Base-by-base conservation (phyloP, 2,113 vertebrate genomes). In the Upupa epops region DNA sequence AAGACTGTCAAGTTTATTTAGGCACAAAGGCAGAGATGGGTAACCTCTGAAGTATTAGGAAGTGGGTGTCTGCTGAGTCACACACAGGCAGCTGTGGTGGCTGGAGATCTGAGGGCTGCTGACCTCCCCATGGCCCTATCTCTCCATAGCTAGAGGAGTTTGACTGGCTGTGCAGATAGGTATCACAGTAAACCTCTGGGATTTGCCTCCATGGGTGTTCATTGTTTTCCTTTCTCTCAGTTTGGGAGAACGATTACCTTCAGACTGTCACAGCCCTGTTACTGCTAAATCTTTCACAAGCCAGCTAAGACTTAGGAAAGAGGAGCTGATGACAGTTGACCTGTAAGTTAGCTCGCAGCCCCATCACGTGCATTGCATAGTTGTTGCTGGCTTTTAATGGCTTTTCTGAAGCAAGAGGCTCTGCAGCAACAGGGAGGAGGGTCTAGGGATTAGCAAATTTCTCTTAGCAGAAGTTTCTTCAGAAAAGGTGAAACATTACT, bases 401-500 rank as follows among this genome's bases (percentile, higher is more conserved):
- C 8, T 32, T 70, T 93, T 92, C 59, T 90, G n/a, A 32, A 72
- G 18, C 24, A 8, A 45, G 52, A 92, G 13, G 25, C 91, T 90
- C 60, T 89, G 55, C 3, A 6, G 37, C 92, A 91, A 79, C 4
- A 36, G 46, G 32, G 16, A 65, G 36, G n/a, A 48, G 36, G 13
- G 18, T 69, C 74, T 55, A 79, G 42, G 18, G 31, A 59, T 3
- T 70, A 37, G 20, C 29, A 86, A 89, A 1, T 11, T 59, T 26
- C 37, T 90, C 7, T 70, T 76, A 73, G 55, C 29, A 73, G 82
- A 90, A 87, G 5, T 46, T 12, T 61, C 11, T 89, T 71, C 90
- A 83, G 36, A 73, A 83, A 88, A 83, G 24, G 52, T 77, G 37
- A 66, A 90, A 93, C 92, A 76, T 79, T 85, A 64, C 26, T 85